Evolutionary conservation across 2,888 invertebrate species (phyloP), one percentile per base, ranked within the genome.

Genomic region (Eupithecia dodoneata): DNA sequence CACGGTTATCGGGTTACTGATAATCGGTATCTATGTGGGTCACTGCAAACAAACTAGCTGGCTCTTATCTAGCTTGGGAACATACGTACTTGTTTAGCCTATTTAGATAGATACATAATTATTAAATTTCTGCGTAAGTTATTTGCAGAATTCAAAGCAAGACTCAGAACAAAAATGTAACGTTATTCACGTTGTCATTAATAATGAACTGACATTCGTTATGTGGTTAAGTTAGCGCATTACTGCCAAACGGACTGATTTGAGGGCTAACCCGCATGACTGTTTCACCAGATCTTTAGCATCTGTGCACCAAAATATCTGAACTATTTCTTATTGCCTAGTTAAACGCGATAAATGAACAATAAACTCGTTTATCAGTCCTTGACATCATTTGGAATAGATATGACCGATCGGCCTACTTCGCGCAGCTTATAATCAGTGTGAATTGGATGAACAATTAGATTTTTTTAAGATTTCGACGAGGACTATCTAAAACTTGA

Each of bases 1-100:
- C 59, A 71, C 65, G 84, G 85, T 86, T 85, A 85, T 81, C 86
- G 91, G 90, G 85, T 86, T 88, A 87, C 87, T 86, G 93, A 93
- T 92, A 93, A 88, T 85, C 84, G 78, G 85, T 94, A 94, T 94
- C 94, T 93, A 93, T 89, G 91, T 94, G 85, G 94, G 93, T 91
- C 94, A 90, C 84, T 85, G 87, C 87, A 85, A 81, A 87, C 87
- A 83, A 72, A 89, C 91, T 89, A 87, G 87, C 90, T 87, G 89
- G 86, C 30, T 87, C 84, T 87, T 92, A 92, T 92, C 90, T 88
- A 80, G 82, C 78, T 45, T 47, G 70, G 47, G 70, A 70, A 47
- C 85, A 79, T 13, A 13, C 41, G 2, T 81, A 78, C 81, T 79
- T 82, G 79, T 83, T 81, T 74, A 81, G 71, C 77, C 81, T 83